Evolutionary conservation across 2,113 vertebrate genomes (phyloP).

Genomic region (Zootoca vivipara): DNA sequence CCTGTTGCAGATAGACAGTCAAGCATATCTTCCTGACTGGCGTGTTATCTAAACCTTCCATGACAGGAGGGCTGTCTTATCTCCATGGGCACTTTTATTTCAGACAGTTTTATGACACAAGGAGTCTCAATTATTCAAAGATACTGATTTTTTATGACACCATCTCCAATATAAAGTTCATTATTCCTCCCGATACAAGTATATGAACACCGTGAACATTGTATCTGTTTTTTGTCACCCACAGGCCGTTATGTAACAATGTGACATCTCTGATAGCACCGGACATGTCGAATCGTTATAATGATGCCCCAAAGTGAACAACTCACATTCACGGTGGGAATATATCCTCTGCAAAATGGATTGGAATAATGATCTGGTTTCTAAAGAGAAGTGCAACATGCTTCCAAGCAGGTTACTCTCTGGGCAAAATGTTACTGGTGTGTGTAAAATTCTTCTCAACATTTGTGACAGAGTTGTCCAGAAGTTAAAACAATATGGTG

Average conservation of each 20-base stretch:
- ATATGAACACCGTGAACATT: neutral
- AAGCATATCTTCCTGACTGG: neutral
- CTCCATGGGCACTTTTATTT: constrained; percentile 14
- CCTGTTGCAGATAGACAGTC: neutral
- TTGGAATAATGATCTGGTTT: constrained; percentile 25
- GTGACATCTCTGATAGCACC: constrained; percentile 1
- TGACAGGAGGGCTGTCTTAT: neutral
- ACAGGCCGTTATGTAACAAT: neutral
- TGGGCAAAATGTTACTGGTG: neutral
- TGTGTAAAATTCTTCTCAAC: neutral
- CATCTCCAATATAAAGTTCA: neutral
- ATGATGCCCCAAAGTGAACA: neutral
- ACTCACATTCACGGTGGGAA: neutral
- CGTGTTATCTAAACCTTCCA: neutral
- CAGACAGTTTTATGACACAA: constrained; percentile 25
- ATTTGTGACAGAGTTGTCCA: neutral
- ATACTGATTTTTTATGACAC: constrained; percentile 19
- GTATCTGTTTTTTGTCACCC: neutral
- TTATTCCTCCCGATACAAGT: neutral
- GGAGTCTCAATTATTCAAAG: neutral
- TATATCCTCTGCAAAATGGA: neutral
- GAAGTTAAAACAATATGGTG: constrained; percentile 9
- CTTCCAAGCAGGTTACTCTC: neutral
- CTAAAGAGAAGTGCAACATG: neutral
- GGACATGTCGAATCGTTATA: neutral